These are phyloP conservation scores for Nylanderia fulva DNA, from an alignment of 1,140 invertebrate genomes.

Conservation along the genomic window DNA sequence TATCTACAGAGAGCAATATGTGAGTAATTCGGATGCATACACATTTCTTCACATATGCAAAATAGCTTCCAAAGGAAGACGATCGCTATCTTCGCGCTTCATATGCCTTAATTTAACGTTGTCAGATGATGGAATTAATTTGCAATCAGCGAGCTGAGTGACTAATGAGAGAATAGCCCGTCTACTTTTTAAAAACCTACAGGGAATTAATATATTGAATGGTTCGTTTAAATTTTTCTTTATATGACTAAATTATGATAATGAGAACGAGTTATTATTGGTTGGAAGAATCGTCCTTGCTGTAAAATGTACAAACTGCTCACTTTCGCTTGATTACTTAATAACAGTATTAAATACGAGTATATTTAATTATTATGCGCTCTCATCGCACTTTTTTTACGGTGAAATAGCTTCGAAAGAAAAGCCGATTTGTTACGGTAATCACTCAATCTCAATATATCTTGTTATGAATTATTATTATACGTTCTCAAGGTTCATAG, in stretches of 20 bases:
- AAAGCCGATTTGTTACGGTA: background rate
- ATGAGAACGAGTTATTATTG: background rate
- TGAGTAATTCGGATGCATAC: slow-evolving; percentile 15
- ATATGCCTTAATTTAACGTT: slow-evolving; percentile 81
- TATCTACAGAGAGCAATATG: slow-evolving; percentile 5
- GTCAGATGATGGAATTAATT: slow-evolving; percentile 79
- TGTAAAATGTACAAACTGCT: background rate
- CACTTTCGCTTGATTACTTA: slow-evolving; percentile 37
- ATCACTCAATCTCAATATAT: background rate
- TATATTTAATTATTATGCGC: slow-evolving; percentile 45
- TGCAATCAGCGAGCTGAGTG: slow-evolving; percentile 73
- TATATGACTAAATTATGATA: slow-evolving; percentile 59
- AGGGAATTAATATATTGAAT: slow-evolving; percentile 48
- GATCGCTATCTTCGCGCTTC: slow-evolving; percentile 79
- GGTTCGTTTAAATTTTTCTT: slow-evolving; percentile 24
- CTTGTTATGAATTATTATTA: slow-evolving; percentile 5
- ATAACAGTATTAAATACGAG: slow-evolving; percentile 47
- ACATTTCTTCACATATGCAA: slow-evolving; percentile 41
- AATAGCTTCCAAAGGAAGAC: slow-evolving; percentile 60
- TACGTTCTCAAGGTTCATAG: background rate
- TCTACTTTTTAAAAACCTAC: slow-evolving; percentile 28
- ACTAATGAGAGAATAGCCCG: slow-evolving; percentile 68
- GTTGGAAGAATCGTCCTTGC: slow-evolving; percentile 21
- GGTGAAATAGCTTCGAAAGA: background rate
- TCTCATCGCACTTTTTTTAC: slow-evolving; percentile 6